phyloP scores from a whole-genome alignment of 2,113 vertebrate species.

The Eudorcas thomsonii region DNA sequence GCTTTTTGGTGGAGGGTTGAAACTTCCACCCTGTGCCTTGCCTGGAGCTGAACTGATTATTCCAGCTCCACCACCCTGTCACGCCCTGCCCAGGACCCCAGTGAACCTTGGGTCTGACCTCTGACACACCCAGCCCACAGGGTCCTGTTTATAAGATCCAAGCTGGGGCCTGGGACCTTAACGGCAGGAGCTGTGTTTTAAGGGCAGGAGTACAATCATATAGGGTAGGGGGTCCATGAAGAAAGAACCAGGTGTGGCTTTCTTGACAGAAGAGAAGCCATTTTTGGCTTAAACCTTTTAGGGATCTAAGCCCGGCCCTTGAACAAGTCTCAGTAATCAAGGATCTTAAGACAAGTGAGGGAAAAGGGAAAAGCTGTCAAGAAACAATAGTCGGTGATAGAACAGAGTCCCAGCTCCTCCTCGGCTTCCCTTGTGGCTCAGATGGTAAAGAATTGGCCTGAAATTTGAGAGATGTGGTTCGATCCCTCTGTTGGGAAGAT shows the following conservation, averaged over 20 bases:
- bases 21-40: background rate
- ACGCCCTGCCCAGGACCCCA: rapidly evolving
- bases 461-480: background rate
- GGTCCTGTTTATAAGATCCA: background rate
- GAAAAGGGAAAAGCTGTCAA: background rate
- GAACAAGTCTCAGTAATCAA: background rate
- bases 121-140: background rate
- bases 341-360: background rate
- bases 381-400: background rate
- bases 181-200: background rate
- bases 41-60: background rate
- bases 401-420: background rate
- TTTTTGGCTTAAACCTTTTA: background rate
- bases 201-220: background rate
- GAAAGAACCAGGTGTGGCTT: background rate
- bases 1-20: background rate
- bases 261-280: background rate
- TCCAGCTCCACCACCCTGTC: background rate
- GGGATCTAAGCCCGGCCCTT: background rate
- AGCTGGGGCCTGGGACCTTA: background rate
- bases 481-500: background rate
- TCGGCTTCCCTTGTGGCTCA: background rate
- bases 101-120: background rate
- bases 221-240: background rate
- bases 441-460: background rate